These are phyloP conservation scores for Charadrius vociferus DNA, from an alignment of 2,113 vertebrate genomes.

Conservation along the genomic window DNA sequence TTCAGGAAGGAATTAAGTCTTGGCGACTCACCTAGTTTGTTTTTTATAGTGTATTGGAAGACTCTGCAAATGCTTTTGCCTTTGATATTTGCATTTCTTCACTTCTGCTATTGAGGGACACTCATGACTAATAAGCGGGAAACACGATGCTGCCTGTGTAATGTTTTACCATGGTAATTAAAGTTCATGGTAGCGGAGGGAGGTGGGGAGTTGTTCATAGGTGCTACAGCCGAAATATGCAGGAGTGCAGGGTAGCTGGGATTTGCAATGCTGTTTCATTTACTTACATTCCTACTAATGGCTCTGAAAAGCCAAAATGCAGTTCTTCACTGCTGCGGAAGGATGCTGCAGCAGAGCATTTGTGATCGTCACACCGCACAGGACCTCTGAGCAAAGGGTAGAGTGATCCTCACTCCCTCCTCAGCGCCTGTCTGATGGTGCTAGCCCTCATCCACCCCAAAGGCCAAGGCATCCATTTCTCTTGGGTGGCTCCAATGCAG, in stretches of 20 bases:
- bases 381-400: background rate
- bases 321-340: background rate
- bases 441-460: fast-evolving
- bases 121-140: background rate
- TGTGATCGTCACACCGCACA: background rate
- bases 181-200: background rate
- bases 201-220: background rate
- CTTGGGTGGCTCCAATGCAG: background rate
- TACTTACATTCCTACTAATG: background rate
- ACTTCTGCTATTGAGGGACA: background rate
- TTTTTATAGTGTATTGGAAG: background rate
- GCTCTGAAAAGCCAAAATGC: background rate
- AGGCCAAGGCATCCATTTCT: background rate
- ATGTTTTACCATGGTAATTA: background rate
- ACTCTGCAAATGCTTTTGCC: background rate
- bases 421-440: background rate
- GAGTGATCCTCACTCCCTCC: background rate
- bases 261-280: background rate
- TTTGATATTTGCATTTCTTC: background rate
- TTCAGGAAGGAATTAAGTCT: background rate
- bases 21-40: background rate
- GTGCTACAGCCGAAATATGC: background rate
- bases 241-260: background rate
- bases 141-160: background rate
- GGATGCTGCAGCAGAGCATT: background rate